Conservation (phyloP, 2,113 vertebrate species). For the Bujurquina vittata region DNA sequence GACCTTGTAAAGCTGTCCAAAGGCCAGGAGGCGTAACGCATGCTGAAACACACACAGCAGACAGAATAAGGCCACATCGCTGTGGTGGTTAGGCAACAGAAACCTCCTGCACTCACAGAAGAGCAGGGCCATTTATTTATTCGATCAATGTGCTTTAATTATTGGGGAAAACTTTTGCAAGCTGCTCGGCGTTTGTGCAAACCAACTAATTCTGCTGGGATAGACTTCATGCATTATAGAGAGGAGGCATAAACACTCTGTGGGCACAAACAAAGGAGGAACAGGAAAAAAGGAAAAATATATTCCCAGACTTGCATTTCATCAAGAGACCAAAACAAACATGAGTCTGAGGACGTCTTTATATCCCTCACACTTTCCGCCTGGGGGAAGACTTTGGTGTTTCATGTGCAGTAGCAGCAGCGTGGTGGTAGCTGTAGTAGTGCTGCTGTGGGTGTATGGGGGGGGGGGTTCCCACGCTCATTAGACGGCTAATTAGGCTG, state of each 20-base stretch:
- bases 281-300: not conserved
- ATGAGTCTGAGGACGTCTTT: constrained; percentile 17
- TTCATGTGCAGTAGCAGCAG: not conserved
- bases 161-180: not conserved
- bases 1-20: constrained; percentile 75
- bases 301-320: constrained; percentile 30
- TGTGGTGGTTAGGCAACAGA: not conserved
- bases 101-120: not conserved
- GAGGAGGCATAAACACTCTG: not conserved
- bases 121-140: constrained; percentile 5
- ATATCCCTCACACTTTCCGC: constrained; percentile 3
- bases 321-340: constrained; percentile 19
- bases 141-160: constrained; percentile 38
- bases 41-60: constrained; percentile 56
- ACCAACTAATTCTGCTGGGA: constrained; percentile 9
- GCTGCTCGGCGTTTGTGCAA: not conserved
- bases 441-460: not conserved
- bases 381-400: constrained; percentile 29
- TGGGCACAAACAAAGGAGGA: not conserved
- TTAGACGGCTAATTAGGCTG: constrained; percentile 43
- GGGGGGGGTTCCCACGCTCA: constrained; percentile 45
- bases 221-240: constrained; percentile 17
- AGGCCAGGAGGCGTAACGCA: constrained; percentile 73
- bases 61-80: constrained; percentile 29
- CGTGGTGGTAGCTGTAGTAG: not conserved